These are phyloP conservation scores for Morone chrysops DNA, from an alignment of 2,113 vertebrate genomes.

Conservation along the genomic window DNA sequence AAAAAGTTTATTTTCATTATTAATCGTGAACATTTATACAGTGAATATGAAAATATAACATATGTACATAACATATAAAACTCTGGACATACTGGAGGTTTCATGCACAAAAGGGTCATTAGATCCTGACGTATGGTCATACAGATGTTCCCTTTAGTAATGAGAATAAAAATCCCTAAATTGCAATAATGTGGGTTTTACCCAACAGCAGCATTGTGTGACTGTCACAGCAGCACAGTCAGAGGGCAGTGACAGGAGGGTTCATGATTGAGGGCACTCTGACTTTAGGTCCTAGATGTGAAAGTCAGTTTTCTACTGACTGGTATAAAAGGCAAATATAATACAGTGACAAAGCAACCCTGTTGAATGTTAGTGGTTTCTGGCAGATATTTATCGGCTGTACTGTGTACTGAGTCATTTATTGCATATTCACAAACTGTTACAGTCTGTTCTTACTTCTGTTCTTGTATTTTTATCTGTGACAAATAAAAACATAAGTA, in stretches of 20 bases:
- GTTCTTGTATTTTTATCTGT: slow-evolving; percentile 14
- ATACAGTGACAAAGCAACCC: neutral
- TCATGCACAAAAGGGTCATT: neutral
- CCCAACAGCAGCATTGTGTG: neutral
- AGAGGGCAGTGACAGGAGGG: neutral
- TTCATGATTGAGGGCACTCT: neutral
- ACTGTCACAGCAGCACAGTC: slow-evolving; percentile 11
- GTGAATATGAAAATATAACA: neutral
- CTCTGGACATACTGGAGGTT: neutral
- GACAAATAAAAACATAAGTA: slow-evolving; percentile 35
- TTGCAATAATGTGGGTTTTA: neutral
- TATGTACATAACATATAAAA: neutral
- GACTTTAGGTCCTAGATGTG: neutral
- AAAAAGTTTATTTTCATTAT: slow-evolving; percentile 28
- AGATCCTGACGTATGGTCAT: neutral
- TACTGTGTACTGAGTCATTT: neutral
- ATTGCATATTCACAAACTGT: neutral
- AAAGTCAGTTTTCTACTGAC: neutral
- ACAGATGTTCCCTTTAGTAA: neutral
- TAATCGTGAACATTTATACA: slow-evolving; percentile 8
- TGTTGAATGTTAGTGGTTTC: neutral
- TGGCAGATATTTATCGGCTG: no score
- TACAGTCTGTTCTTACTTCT: slow-evolving; percentile 5
- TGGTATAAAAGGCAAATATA: neutral
- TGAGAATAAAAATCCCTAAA: neutral